Conservation (phyloP, 2,797 vertebrate genomes). For the Cyprinodon diabolis region DNA sequence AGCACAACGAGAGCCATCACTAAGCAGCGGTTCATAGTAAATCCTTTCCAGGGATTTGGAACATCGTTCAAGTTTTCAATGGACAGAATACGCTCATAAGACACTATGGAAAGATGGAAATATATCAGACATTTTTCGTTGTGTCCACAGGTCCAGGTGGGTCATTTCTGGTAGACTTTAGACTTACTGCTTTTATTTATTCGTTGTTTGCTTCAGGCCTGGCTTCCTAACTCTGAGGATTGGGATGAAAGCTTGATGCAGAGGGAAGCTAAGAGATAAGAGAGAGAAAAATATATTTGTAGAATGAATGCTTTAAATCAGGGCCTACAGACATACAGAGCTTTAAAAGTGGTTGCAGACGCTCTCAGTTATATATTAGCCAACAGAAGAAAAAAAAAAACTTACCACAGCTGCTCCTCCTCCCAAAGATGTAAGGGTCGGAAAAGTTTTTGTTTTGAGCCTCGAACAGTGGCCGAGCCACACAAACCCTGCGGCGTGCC, state of each 20-base stretch:
- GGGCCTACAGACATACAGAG: slow-evolving; percentile 47
- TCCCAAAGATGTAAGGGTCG: slow-evolving; percentile 8
- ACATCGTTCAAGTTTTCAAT: slow-evolving; percentile 74
- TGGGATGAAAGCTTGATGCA: neutral
- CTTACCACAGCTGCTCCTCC: slow-evolving; percentile 58
- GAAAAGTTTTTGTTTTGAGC: slow-evolving; percentile 13
- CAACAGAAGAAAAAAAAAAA: slow-evolving; percentile 10
- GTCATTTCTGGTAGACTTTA: neutral
- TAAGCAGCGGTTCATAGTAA: slow-evolving; percentile 92
- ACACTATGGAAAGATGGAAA: slow-evolving; percentile 62
- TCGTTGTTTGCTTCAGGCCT: slow-evolving; percentile 14
- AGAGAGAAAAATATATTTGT: neutral
- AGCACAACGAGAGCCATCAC: slow-evolving; percentile 84
- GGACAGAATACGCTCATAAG: slow-evolving; percentile 76
- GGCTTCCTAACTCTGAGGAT: slow-evolving; percentile 7
- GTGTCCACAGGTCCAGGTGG: no score
- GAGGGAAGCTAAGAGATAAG: slow-evolving; percentile 9
- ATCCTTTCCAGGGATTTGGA: slow-evolving; percentile 88
- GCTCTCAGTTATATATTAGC: neutral
- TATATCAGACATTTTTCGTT: neutral
- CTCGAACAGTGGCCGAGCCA: slow-evolving; percentile 26
- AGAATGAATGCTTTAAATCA: slow-evolving; percentile 7
- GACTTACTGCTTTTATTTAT: slow-evolving; percentile 54
- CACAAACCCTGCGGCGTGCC: slow-evolving; percentile 35
- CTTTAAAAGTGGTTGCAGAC: slow-evolving; percentile 4